A percentile compares a stretch with the other conserved stretches of the same genome.
These are phyloP conservation scores for Limosa lapponica DNA, from an alignment of 2,797 vertebrate species.

Conservation along the genomic window DNA sequence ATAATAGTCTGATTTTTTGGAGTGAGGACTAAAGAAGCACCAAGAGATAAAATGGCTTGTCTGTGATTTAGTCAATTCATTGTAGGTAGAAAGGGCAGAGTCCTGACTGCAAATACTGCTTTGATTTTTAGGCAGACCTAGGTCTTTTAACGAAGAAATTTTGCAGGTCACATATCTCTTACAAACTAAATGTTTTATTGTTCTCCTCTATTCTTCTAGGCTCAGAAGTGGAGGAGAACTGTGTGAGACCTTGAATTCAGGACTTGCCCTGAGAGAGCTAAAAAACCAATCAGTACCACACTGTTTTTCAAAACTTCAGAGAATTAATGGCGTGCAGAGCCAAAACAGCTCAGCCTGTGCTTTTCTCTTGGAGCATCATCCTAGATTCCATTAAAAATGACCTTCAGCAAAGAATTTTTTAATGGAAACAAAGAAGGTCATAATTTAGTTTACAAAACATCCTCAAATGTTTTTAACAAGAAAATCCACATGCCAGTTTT, in stretches of 20 bases:
- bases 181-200: neutral
- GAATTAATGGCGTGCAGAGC: neutral
- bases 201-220: neutral
- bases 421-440: neutral
- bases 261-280: neutral
- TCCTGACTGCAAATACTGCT: neutral
- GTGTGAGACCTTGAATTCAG: neutral
- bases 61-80: no score
- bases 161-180: neutral
- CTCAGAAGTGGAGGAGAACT: neutral
- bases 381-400: neutral
- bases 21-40: neutral
- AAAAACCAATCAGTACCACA: neutral
- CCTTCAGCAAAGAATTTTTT: neutral
- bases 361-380: neutral
- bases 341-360: neutral
- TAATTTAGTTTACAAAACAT: constrained; percentile 21
- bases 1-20: neutral
- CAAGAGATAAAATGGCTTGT: neutral
- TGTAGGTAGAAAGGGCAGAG: neutral
- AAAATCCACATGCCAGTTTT: neutral
- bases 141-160: neutral
- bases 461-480: neutral
- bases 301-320: neutral
- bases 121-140: neutral